Conservation (phyloP, 2,113 vertebrate species). For the Pachypanchax playfairii region DNA sequence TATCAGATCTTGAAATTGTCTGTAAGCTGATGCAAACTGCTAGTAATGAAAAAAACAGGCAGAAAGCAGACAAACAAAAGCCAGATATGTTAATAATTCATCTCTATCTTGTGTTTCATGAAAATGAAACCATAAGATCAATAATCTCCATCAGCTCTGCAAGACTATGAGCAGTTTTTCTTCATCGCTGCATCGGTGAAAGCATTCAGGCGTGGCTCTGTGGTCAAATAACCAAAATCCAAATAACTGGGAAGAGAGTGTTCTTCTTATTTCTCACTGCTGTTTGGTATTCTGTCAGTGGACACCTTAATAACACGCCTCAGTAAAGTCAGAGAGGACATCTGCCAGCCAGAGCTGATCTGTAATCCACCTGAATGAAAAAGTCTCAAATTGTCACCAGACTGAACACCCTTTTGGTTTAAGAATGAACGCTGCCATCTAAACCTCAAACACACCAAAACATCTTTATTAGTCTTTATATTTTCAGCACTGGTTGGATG, state of each 20-base stretch:
- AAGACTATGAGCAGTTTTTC: conserved; percentile 13
- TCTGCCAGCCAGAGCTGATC: conserved; percentile 1
- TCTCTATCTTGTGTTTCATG: conserved; percentile 53
- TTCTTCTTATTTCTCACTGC: rapidly evolving
- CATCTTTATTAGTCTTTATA: not conserved
- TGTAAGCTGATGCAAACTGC: not conserved
- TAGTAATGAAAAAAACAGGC: conserved; percentile 12
- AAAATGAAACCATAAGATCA: conserved; percentile 51
- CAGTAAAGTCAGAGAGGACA: conserved; percentile 25
- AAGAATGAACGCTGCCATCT: not conserved
- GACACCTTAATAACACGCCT: conserved; percentile 3
- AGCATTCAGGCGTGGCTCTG: conserved; percentile 20
- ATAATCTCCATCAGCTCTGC: conserved; percentile 31
- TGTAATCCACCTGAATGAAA: conserved; percentile 22
- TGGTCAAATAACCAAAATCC: conserved; percentile 31
- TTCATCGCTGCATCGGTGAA: conserved; percentile 13
- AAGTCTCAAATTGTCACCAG: not conserved
- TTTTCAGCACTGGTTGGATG: not conserved
- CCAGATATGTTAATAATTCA: conserved; percentile 66
- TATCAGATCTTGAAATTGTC: not conserved
- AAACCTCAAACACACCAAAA: not conserved
- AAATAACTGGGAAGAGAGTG: not conserved
- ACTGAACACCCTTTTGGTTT: not conserved
- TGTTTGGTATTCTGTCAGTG: not conserved
- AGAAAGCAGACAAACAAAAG: conserved; percentile 34